Evolutionary conservation across 1,140 invertebrate genomes (phyloP).

Genomic region (Drosophila malerkotliana): DNA sequence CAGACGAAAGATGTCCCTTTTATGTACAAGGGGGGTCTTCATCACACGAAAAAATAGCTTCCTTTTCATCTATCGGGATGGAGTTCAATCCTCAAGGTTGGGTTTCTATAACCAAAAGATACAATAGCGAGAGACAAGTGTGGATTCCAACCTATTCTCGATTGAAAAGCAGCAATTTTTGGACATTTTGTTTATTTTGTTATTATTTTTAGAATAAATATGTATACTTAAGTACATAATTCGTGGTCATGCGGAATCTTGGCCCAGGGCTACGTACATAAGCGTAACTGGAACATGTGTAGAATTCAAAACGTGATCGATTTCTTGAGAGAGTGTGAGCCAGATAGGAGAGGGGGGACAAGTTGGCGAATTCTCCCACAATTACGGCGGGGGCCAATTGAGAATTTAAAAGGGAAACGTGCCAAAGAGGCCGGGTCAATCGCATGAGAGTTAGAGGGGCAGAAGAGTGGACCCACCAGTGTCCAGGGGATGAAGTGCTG

Average conservation of each 20-base stretch:
- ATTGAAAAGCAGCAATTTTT: no score
- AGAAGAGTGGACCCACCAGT: neutral
- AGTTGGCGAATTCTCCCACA: slow-evolving; percentile 79
- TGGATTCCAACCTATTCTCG: no score
- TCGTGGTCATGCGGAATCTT: no score
- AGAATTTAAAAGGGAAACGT: slow-evolving; percentile 82
- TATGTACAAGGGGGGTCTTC: slow-evolving; percentile 37
- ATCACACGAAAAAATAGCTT: slow-evolving; percentile 8
- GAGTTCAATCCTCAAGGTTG: slow-evolving; percentile 2
- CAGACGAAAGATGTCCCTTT: slow-evolving; percentile 54
- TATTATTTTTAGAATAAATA: no score
- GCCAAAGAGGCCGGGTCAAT: slow-evolving; percentile 64
- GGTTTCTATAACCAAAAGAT: no score
- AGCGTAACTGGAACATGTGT: slow-evolving; percentile 78
- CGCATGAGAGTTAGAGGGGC: slow-evolving; percentile 9
- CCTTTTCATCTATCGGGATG: slow-evolving; percentile 47
- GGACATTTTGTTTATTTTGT: no score
- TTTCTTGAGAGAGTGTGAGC: slow-evolving; percentile 52
- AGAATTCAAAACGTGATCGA: slow-evolving; percentile 77
- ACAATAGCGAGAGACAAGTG: neutral
- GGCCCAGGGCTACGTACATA: slow-evolving; percentile 61
- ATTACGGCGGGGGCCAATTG: slow-evolving; percentile 78
- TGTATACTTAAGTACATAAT: no score
- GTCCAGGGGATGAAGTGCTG: slow-evolving; percentile 8
- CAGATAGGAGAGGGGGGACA: slow-evolving; percentile 42